These are phyloP conservation scores for Bombyx mandarina DNA, from an alignment of 1,140 invertebrate species.

Conservation along the genomic window DNA sequence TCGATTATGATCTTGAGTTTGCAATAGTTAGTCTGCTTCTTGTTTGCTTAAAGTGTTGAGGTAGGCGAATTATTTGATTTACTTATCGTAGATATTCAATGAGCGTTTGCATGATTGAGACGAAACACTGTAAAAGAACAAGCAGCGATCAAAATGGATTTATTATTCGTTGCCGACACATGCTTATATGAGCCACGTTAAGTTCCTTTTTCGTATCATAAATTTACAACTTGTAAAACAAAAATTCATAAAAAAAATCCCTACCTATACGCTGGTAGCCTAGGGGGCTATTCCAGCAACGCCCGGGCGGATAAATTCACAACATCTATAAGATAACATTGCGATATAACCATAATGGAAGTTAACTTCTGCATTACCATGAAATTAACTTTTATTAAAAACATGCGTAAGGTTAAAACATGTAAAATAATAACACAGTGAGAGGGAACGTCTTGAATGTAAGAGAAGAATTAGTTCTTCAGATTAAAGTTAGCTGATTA, in stretches of 20 bases:
- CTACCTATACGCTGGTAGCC: no score
- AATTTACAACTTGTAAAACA: neutral
- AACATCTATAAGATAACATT: no score
- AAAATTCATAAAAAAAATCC: neutral
- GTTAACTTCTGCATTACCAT: no score
- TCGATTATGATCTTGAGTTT: constrained; percentile 33
- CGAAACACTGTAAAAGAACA: constrained; percentile 3
- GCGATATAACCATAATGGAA: no score
- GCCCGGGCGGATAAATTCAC: no score
- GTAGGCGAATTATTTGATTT: constrained; percentile 51
- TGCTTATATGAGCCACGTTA: neutral
- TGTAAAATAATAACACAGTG: no score
- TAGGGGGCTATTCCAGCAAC: no score
- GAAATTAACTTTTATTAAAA: no score
- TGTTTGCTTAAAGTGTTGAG: constrained; percentile 53
- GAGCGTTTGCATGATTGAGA: constrained; percentile 44
- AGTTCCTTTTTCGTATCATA: neutral
- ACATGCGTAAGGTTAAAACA: no score
- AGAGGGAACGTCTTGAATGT: no score
- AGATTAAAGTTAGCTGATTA: no score
- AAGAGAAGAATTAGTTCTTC: no score
- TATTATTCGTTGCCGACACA: neutral
- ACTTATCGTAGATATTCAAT: constrained; percentile 41
- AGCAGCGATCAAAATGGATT: constrained; percentile 14
- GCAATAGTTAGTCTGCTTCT: constrained; percentile 50